A percentile compares a stretch with the other conserved stretches of the same genome.
Conservation (phyloP, 2,888 invertebrate genomes). For the Limnephilus marmoratus region DNA sequence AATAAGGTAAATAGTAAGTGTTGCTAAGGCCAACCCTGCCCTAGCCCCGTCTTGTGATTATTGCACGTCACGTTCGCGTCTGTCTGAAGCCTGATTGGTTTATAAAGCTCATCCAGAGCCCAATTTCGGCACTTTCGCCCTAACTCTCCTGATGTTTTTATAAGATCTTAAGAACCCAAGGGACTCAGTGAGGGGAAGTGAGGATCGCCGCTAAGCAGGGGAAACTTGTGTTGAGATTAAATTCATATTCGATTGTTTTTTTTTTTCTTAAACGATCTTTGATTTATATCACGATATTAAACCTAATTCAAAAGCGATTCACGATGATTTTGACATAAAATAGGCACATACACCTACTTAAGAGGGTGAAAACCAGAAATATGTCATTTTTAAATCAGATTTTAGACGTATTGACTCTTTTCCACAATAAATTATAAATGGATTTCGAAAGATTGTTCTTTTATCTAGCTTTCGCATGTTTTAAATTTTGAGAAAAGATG, state of each 20-base stretch:
- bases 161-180: slow-evolving; percentile 52
- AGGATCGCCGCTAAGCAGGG: not conserved
- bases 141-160: slow-evolving; percentile 55
- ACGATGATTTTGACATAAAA: no score
- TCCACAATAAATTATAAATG: no score
- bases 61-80: slow-evolving; percentile 16
- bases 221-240: not conserved
- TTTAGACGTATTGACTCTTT: no score
- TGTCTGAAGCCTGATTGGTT: slow-evolving; percentile 39
- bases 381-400: no score
- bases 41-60: not conserved
- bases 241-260: not conserved
- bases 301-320: not conserved
- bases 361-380: no score
- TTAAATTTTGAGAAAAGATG: no score
- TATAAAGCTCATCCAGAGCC: slow-evolving; percentile 32
- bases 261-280: not conserved
- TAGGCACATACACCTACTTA: no score
- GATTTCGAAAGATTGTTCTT: no score
- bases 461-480: no score
- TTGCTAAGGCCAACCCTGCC: not conserved
- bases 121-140: slow-evolving; percentile 50
- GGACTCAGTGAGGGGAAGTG: not conserved
- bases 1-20: not conserved
- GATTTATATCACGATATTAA: not conserved